Base-by-base conservation (phyloP, 2,113 vertebrate genomes). In the Charadrius vociferus region DNA sequence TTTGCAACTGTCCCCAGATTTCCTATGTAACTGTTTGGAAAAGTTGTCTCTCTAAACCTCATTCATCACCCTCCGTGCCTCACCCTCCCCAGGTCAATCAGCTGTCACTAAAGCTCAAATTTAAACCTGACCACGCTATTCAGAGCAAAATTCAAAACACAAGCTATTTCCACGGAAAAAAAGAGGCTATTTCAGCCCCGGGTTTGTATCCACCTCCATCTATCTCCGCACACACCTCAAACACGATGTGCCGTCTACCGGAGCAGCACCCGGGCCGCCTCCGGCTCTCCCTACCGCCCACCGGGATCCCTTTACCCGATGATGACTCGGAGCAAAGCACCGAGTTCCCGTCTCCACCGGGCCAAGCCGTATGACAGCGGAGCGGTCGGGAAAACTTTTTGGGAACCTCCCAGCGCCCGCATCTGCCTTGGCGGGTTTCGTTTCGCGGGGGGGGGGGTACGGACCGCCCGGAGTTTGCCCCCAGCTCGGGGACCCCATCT, bases 271-370 rank as follows among this genome's bases (percentile, higher is more conserved):
- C 8, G 43, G 49, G 43, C 6, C 5, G 4, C 3, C 81, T 23
- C 70, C 4, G 27, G 16, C 83, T 83, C 77, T 70, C 55, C 79
- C 65, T 6, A 3, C 1, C 16, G 90, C 81, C 53, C 77, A 0
- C 84, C 0, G 73, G 0, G 41, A 3, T 41, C 16, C 4, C 65
- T 27, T 0, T 4, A 50, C 8, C 52, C 0, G 22, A 13, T 6
- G 22, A 13, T 6, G 39, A 9, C 26, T 29, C 7, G 59, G 30
- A 61, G 29, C 32, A 1, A 14, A n/a, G 79, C 70, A 3, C 3
- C 34, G 37, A 30, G n/a, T 10, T 32, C 43, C 43, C 9, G 1
- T 1, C 37, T 36, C 68, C 87, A 3, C 12, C 32, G 23, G 32
- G 36, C 5, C 37, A 30, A 30, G 14, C 55, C 73, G 3, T 3